Evolutionary conservation across 2,888 invertebrate genomes (phyloP).

Genomic region (Ophion costatus): DNA sequence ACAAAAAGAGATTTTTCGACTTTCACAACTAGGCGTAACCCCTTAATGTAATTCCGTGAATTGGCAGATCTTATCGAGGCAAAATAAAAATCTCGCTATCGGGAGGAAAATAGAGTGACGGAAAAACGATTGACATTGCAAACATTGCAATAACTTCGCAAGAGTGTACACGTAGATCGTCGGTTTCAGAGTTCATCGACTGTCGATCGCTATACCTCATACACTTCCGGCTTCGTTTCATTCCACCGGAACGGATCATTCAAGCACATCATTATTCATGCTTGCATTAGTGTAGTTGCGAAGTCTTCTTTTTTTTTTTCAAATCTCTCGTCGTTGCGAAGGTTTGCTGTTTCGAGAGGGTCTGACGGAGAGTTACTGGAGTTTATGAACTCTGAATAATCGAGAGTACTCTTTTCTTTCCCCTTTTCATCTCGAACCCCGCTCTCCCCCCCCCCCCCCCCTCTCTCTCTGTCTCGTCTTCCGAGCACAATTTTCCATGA

Average conservation of each 20-base stretch:
- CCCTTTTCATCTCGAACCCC: conserved; percentile 13
- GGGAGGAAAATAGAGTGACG: not conserved
- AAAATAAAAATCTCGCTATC: conserved; percentile 2
- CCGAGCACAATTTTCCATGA: conserved; percentile 25
- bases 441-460: not conserved
- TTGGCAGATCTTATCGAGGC: not conserved
- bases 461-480: too few species aligned
- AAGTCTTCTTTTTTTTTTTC: conserved; percentile 15
- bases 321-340: conserved; percentile 8
- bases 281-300: conserved; percentile 24
- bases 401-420: conserved; percentile 39
- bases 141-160: conserved; percentile 41
- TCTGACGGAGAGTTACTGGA: conserved; percentile 34
- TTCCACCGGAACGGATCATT: conserved; percentile 36
- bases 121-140: too few species aligned
- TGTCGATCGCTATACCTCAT: conserved; percentile 40
- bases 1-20: too few species aligned
- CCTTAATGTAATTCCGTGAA: not conserved
- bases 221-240: conserved; percentile 54
- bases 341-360: conserved; percentile 38
- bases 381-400: conserved; percentile 45
- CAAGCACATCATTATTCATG: conserved; percentile 54
- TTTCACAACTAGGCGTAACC: too few species aligned
- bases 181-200: conserved; percentile 35
- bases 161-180: conserved; percentile 1